A percentile compares a stretch with the other conserved stretches of the same genome.
phyloP scores from a whole-genome alignment of 2,888 invertebrate species.

The Drosophila melanosoma region DNA sequence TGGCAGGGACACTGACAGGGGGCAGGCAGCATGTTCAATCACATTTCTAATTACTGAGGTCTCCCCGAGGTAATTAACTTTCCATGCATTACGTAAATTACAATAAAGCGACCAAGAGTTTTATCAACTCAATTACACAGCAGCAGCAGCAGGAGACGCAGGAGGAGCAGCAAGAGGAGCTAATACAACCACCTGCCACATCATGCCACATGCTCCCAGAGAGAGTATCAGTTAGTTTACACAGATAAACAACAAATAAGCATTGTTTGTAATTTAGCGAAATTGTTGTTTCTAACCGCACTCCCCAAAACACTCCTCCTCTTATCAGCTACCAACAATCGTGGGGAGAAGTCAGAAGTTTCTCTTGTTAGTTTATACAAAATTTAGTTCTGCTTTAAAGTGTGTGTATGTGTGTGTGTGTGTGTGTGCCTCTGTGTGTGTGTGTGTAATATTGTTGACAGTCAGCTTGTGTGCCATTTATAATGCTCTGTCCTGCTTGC shows the following conservation, averaged over 20 bases:
- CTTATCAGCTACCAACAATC: conserved; percentile 71
- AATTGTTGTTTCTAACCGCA: conserved; percentile 50
- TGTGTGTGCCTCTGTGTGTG: conserved; percentile 14
- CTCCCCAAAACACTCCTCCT: not conserved
- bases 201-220: conserved; percentile 33
- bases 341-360: conserved; percentile 52
- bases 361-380: conserved; percentile 49
- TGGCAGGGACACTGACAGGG: not conserved
- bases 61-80: conserved; percentile 80
- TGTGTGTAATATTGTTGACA: conserved; percentile 33
- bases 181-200: conserved; percentile 22
- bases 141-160: conserved; percentile 3
- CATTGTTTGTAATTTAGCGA: conserved; percentile 80
- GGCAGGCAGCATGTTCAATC: conserved; percentile 61
- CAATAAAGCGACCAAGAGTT: conserved; percentile 64
- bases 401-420: not conserved
- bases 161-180: conserved; percentile 2
- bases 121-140: conserved; percentile 78
- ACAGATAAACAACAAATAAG: conserved; percentile 80
- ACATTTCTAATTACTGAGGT: conserved; percentile 78
- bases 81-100: conserved; percentile 80
- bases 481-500: conserved; percentile 23
- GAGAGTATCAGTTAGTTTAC: conserved; percentile 65
- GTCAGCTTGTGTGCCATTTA: conserved; percentile 43
- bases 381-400: conserved; percentile 1